phyloP scores from a whole-genome alignment of 1,140 invertebrate species.

The Macrostomum lignano region DNA sequence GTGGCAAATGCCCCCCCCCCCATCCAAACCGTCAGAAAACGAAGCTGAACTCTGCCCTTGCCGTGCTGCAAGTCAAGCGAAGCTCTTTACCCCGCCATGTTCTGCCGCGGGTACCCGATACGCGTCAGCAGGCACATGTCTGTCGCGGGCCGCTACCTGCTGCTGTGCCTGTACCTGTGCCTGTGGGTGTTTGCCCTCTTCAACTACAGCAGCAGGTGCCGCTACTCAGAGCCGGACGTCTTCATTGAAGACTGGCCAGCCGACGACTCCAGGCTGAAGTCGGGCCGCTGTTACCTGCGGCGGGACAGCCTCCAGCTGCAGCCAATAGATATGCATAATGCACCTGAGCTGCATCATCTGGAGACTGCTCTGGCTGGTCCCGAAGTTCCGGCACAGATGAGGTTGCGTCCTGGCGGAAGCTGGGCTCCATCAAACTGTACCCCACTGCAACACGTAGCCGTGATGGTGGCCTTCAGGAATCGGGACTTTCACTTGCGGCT shows the following conservation, averaged over 20 bases:
- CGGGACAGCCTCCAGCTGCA: not conserved
- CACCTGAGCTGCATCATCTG: constrained; percentile 12
- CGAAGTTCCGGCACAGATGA: too few relatives aligned
- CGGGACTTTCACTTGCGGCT: constrained; percentile 24
- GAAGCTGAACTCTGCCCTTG: too few relatives aligned
- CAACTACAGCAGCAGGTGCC: constrained; percentile 12
- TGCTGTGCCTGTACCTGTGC: not conserved
- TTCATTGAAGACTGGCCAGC: constrained; percentile 14
- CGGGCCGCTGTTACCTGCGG: constrained; percentile 15
- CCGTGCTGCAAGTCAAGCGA: too few relatives aligned
- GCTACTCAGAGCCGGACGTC: constrained; percentile 11
- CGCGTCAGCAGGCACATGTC: too few relatives aligned
- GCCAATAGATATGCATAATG: constrained; percentile 11
- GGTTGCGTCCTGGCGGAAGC: constrained; percentile 36
- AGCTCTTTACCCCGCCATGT: too few relatives aligned
- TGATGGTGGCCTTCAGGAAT: constrained; percentile 22
- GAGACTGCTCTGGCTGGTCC: constrained; percentile 29
- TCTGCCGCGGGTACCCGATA: too few relatives aligned
- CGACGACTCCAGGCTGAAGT: too few relatives aligned
- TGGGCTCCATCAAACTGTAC: constrained; percentile 43
- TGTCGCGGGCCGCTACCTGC: too few relatives aligned
- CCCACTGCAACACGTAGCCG: constrained; percentile 34
- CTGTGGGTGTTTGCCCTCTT: constrained; percentile 12
- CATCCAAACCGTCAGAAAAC: too few relatives aligned
- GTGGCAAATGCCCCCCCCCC: too few relatives aligned